Evolutionary conservation across 2,113 vertebrate species (phyloP).

Genomic region (Passer montanus): DNA sequence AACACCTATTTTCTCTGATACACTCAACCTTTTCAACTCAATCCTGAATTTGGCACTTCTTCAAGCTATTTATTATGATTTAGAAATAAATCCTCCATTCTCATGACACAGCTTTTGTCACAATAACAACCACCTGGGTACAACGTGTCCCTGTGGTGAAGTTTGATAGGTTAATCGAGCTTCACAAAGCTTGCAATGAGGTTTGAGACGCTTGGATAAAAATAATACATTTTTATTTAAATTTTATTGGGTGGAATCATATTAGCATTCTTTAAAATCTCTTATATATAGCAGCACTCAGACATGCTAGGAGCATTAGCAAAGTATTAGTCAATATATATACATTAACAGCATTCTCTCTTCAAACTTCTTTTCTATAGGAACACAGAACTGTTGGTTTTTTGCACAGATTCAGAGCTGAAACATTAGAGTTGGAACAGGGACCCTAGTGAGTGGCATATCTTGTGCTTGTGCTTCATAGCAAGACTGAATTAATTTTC

Average conservation of each 20-base stretch:
- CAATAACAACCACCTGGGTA: constrained; percentile 5
- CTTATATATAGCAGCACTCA: not conserved
- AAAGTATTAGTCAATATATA: not conserved
- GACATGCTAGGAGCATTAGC: not conserved
- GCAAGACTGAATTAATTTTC: constrained; percentile 62
- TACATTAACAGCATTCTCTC: not conserved
- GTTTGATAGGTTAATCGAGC: not conserved
- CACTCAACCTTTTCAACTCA: not conserved
- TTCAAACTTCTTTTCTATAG: not conserved
- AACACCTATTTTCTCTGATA: not conserved
- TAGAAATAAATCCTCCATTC: constrained; percentile 24
- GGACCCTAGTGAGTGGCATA: not conserved
- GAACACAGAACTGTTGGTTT: not conserved
- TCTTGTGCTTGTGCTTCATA: constrained; percentile 4
- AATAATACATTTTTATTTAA: not conserved
- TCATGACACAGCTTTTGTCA: constrained; percentile 13
- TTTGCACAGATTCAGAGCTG: not conserved
- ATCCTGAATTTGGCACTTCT: not conserved
- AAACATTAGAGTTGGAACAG: not conserved
- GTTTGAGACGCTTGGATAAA: not conserved
- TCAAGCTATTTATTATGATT: constrained; percentile 16
- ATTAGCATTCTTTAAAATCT: not conserved
- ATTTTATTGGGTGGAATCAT: not conserved
- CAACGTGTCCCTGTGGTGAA: not conserved
- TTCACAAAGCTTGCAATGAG: not conserved